Conservation (phyloP, 2,797 vertebrate species). For the Pangasius krempfi region DNA sequence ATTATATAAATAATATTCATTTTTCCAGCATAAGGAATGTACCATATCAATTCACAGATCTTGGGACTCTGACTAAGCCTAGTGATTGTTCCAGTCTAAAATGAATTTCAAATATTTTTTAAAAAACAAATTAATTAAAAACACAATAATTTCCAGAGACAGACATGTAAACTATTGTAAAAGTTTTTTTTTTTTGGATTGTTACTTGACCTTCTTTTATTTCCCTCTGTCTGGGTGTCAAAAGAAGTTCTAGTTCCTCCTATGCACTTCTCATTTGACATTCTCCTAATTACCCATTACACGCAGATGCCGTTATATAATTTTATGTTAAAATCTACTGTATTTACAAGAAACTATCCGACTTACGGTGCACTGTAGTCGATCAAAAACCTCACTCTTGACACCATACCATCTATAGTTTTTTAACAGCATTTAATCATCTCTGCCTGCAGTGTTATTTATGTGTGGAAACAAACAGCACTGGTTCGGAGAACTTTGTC, state of each 20-base stretch:
- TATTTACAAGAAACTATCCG: slow-evolving; percentile 64
- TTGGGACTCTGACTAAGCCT: no score
- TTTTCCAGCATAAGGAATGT: neutral
- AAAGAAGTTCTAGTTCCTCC: slow-evolving; percentile 74
- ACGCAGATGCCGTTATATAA: neutral
- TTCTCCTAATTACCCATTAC: slow-evolving; percentile 55
- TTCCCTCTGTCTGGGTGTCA: slow-evolving; percentile 78
- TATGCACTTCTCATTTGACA: slow-evolving; percentile 75
- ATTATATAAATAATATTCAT: neutral
- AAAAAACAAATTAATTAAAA: neutral
- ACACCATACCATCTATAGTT: slow-evolving; percentile 14
- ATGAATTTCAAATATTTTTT: neutral
- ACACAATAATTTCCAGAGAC: neutral
- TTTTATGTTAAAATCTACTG: neutral
- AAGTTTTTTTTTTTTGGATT: slow-evolving; percentile 7
- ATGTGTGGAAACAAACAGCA: slow-evolving; percentile 54
- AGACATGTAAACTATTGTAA: neutral
- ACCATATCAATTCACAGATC: neutral
- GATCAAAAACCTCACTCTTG: slow-evolving; percentile 17
- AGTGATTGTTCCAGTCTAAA: neutral
- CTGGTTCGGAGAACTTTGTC: slow-evolving; percentile 44
- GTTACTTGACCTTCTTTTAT: slow-evolving; percentile 58
- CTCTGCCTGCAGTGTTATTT: slow-evolving; percentile 45
- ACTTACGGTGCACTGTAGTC: slow-evolving; percentile 8
- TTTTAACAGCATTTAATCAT: slow-evolving; percentile 33